phyloP scores from a whole-genome alignment of 2,113 vertebrate species.

The Acrocephalus kingi region DNA sequence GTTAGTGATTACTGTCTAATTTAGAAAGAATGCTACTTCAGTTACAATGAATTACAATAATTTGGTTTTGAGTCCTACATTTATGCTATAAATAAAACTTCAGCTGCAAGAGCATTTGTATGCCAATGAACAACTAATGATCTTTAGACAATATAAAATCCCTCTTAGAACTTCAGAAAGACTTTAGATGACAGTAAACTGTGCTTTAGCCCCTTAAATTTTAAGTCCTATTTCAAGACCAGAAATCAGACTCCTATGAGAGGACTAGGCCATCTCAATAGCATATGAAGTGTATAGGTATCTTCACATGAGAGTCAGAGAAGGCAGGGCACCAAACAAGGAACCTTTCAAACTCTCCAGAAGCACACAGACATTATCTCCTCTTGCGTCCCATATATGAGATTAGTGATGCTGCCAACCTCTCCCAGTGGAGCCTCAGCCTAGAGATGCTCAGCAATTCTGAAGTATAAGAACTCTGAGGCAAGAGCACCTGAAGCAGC shows the following conservation, averaged over 20 bases:
- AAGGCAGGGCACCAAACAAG: neutral
- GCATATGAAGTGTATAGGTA: neutral
- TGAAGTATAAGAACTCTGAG: neutral
- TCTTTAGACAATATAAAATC: neutral
- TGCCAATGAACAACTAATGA: neutral
- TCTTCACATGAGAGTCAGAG: neutral
- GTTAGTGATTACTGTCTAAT: neutral
- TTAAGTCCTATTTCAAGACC: neutral
- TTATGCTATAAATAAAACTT: slow-evolving; percentile 6
- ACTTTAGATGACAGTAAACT: neutral
- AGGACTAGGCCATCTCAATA: neutral
- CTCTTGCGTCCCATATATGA: accelerated
- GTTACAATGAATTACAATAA: neutral
- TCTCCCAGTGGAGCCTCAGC: neutral
- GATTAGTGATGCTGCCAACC: neutral
- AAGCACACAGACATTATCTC: neutral
- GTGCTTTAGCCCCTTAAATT: neutral
- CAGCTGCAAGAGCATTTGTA: neutral
- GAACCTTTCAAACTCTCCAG: neutral
- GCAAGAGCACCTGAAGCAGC: neutral
- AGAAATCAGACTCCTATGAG: neutral
- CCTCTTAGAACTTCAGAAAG: neutral
- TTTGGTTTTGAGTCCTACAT: neutral
- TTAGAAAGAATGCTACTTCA: neutral
- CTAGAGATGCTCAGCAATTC: neutral